These are phyloP conservation scores for Habrosyne pyritoides DNA, from an alignment of 2,888 invertebrate genomes.

Conservation along the genomic window DNA sequence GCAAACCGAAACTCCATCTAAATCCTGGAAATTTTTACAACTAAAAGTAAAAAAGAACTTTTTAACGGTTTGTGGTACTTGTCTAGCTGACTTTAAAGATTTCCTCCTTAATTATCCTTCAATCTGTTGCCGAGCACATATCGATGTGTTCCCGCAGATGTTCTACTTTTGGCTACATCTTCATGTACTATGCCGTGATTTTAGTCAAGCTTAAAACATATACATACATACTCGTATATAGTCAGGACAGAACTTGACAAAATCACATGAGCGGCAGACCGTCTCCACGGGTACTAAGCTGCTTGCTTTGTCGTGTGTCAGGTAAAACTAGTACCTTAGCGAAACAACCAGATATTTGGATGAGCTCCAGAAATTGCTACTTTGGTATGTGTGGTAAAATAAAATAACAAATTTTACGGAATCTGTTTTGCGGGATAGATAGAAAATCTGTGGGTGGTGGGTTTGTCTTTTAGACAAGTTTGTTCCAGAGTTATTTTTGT, in stretches of 20 bases:
- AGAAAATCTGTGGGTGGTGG: not conserved
- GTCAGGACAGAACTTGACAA: not conserved
- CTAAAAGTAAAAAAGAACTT: too few species aligned
- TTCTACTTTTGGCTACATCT: too few species aligned
- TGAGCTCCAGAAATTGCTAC: slow-evolving; percentile 7
- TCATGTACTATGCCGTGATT: too few species aligned
- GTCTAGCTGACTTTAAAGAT: too few species aligned
- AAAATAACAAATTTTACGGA: slow-evolving; percentile 7
- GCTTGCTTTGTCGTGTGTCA: not conserved
- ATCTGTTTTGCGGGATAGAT: not conserved
- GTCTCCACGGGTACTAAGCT: not conserved
- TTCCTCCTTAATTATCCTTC: too few species aligned
- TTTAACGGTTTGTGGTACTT: too few species aligned
- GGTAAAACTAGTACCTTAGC: not conserved
- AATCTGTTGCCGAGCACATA: too few species aligned
- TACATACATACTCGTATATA: not conserved
- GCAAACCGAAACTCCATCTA: too few species aligned
- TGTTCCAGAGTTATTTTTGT: not conserved
- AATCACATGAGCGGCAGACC: not conserved
- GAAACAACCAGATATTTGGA: slow-evolving; percentile 7
- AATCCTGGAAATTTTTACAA: too few species aligned
- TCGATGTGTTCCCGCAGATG: too few species aligned
- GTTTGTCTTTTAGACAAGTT: not conserved
- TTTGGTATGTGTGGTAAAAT: slow-evolving; percentile 1
- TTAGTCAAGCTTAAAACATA: too few species aligned